Evolutionary conservation across 1,140 invertebrate genomes (phyloP), one percentile per base, ranked within the genome.

Genomic region (Ylistrum balloti): DNA sequence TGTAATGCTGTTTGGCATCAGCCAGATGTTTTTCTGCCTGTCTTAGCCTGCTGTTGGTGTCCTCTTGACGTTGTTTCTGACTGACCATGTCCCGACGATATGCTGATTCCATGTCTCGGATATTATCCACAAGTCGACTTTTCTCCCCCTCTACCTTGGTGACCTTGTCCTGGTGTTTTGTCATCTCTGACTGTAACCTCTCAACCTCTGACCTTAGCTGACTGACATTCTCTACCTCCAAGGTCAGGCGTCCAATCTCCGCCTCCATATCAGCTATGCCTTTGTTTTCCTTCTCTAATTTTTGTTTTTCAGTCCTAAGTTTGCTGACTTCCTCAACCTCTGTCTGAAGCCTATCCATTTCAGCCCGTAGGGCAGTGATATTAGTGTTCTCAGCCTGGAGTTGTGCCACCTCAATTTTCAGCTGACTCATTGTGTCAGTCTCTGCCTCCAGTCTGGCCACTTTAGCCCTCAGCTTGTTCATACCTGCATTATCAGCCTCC

Each of bases 31-130:
- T 92, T 74, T 93, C 91, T 15, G 91, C 85, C 45, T 90, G 90
- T 45, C 85, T 28, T 11, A 91, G 35, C 34, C 88, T 90, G 22
- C 45, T 48, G n/a, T 92, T 89, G 9, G 91, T 48, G 3, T 92
- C 91, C 22, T 93, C 91, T 9, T 91, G 89, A 32, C 91, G 91
- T 34, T 92, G 90, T 90, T 92, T 92, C 34, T 91, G 90, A 17
- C 89, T 85, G 33, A 86, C 88, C 22, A 92, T 41, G 86, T 92
- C 92, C 33, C 91, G 89, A 34, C 91, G 91, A 86, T 91, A 91
- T 7, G 92, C 90, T 11, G 74, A 45, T 88, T 93, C 92, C 85
- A 91, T 41, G 38, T 74, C 90, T 85, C 87, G 88, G 15, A 92
- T 87, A 86, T 91, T 91, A 20, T 89, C 87, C 0, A 90, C 74